A percentile compares a stretch with the other conserved stretches of the same genome.
phyloP scores from a whole-genome alignment of 2,888 invertebrate genomes.

The Sphaerophoria rueppellii region DNA sequence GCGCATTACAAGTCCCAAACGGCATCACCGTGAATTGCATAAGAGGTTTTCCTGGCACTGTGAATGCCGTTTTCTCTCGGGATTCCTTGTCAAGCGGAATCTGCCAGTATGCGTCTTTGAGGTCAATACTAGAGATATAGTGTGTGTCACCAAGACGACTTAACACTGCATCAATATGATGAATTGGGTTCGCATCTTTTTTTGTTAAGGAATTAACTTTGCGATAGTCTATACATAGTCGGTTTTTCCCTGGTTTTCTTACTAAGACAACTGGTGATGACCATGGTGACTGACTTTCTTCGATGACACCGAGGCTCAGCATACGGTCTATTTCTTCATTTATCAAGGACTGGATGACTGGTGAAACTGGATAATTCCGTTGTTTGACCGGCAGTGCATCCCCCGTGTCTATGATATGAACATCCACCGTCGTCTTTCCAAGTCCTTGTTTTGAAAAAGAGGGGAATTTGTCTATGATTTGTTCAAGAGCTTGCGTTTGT shows the following conservation, averaged over 20 bases:
- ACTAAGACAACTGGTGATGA: not conserved
- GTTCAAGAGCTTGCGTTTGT: not conserved
- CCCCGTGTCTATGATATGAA: constrained; percentile 57
- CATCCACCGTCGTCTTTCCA: constrained; percentile 40
- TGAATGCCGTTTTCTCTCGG: constrained; percentile 71
- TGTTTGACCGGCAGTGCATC: constrained; percentile 54
- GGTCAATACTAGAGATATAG: too few species aligned
- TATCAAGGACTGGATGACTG: constrained; percentile 56
- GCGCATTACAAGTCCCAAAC: too few species aligned
- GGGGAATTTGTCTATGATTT: constrained; percentile 5
- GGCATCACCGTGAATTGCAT: constrained; percentile 27
- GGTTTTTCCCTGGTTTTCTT: not conserved
- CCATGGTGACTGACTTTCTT: constrained; percentile 63
- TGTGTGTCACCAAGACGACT: constrained; percentile 51
- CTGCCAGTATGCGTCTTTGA: too few species aligned
- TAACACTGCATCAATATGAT: constrained; percentile 72
- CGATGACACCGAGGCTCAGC: constrained; percentile 75
- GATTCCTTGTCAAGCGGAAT: too few species aligned
- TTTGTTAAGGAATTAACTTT: constrained; percentile 75
- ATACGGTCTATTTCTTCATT: constrained; percentile 76
- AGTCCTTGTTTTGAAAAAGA: constrained; percentile 22
- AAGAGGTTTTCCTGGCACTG: constrained; percentile 68
- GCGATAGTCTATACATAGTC: constrained; percentile 76
- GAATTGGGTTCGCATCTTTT: constrained; percentile 53
- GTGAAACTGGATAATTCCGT: constrained; percentile 5